Base-by-base conservation (phyloP, 2,888 invertebrate species). In the Eupithecia dodoneata region DNA sequence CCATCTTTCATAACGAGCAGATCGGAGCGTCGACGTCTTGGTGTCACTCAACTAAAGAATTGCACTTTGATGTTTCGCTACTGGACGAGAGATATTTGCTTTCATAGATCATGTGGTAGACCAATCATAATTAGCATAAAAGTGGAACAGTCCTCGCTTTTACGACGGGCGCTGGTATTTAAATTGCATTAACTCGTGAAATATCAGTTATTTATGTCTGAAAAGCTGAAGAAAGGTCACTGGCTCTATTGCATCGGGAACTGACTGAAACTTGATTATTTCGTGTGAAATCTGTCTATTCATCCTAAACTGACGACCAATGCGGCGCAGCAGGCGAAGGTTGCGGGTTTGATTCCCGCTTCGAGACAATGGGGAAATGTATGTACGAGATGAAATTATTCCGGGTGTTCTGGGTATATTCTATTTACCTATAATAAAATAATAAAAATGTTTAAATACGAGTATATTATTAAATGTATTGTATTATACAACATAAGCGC, bases 1-100 rank as follows among this genome's bases (percentile, higher is more conserved):
- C 71, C 78, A 76, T 78, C 72, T 74, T 72, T 76, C 73, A 76
- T 73, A 69, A 76, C 65, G 65, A 65, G 41, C 30, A 41, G 65
- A 65, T 65, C 41, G 65, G 41, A 59, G 47, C 75, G 75, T 73
- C 49, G 44, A 72, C 72, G 45, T 72, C 77, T 74, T 71, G 55
- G 66, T 75, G 73, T 73, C 73, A 70, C 47, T 42, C 47, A 78
- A 76, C 69, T 76, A 74, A 74, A 49, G 72, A 74, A 72, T 71
- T 69, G 73, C 71, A 67, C 71, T 49, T 30, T 41, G 71, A 52
- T 59, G 4, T 71, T 47, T 15, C 41, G 67, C 47, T 13, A 52
- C 66, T 71, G 75, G 78, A 78, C 66, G 13, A 59, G n/a, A 73
- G 63, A 73, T 41, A 1, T 1, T 13, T 4, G 2, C 5, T 65